Evolutionary conservation across 1,140 invertebrate genomes (phyloP).

Genomic region (Helicorthomorpha holstii): DNA sequence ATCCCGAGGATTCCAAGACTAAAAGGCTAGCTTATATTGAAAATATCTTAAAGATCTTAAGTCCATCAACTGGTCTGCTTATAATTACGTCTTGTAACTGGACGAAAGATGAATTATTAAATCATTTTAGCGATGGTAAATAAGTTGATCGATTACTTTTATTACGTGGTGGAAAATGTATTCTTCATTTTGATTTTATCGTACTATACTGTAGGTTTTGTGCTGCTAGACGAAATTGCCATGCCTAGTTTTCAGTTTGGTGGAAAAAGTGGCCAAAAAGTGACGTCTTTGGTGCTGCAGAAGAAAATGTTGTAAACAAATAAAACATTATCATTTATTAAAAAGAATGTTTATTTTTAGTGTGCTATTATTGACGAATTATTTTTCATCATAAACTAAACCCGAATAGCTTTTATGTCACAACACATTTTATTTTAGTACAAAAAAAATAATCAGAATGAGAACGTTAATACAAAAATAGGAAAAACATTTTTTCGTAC

Average conservation of each 20-base stretch:
- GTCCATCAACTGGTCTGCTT: slow-evolving; percentile 45
- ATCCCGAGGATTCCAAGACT: slow-evolving; percentile 42
- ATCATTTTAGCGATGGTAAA: slow-evolving; percentile 44
- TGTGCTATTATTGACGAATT: too few relatives aligned
- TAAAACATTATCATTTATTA: too few relatives aligned
- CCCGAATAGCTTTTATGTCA: too few relatives aligned
- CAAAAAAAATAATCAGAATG: too few relatives aligned
- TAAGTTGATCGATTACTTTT: slow-evolving; percentile 3
- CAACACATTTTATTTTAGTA: too few relatives aligned
- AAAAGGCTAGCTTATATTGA: slow-evolving; percentile 48
- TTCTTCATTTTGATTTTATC: neutral
- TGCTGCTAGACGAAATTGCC: neutral
- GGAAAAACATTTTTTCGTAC: too few relatives aligned
- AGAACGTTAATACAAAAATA: too few relatives aligned
- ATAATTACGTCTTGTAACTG: slow-evolving; percentile 88
- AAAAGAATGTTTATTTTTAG: too few relatives aligned
- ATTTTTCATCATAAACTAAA: too few relatives aligned
- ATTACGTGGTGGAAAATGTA: neutral
- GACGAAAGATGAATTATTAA: slow-evolving; percentile 62
- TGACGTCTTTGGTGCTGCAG: neutral
- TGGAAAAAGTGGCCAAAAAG: neutral
- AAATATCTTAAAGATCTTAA: slow-evolving; percentile 41
- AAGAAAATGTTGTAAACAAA: too few relatives aligned
- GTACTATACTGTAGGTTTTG: neutral
- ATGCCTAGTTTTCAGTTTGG: neutral